Conservation (phyloP, 2,797 vertebrate species). For the Meriones psammophilus region DNA sequence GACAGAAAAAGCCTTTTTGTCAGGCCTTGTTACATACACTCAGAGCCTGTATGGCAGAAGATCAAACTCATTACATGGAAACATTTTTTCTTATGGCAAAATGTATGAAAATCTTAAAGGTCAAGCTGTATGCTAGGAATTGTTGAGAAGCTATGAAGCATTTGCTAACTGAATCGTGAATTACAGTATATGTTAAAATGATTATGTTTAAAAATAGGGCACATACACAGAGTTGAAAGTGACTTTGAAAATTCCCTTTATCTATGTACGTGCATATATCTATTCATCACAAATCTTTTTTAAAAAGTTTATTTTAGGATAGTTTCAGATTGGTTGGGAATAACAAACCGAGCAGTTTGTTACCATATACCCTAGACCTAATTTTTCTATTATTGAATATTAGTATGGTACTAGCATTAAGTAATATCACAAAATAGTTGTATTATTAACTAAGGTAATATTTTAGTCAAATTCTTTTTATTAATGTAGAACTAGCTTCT, state of each 20-base stretch:
- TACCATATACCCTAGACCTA: neutral
- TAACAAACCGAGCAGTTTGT: constrained; percentile 13
- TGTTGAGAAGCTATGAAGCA: constrained; percentile 81
- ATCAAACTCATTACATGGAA: constrained; percentile 81
- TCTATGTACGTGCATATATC: neutral
- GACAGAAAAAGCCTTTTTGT: constrained; percentile 53
- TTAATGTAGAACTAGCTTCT: constrained; percentile 9
- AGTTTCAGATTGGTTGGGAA: neutral
- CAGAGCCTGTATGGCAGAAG: constrained; percentile 49
- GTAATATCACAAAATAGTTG: neutral
- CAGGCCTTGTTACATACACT: constrained; percentile 75
- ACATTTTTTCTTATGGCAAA: constrained; percentile 78
- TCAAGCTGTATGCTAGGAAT: constrained; percentile 81
- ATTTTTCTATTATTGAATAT: neutral
- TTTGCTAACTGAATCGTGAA: constrained; percentile 83
- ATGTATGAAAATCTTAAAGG: constrained; percentile 83
- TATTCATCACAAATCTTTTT: constrained; percentile 34
- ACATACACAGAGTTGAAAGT: constrained; percentile 71
- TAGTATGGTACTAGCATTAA: constrained; percentile 15
- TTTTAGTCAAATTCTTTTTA: neutral
- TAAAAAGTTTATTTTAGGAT: constrained; percentile 46
- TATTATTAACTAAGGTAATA: constrained; percentile 4
- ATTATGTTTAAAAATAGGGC: constrained; percentile 79
- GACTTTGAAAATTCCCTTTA: constrained; percentile 73
- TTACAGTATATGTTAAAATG: constrained; percentile 78